Evolutionary conservation across 1,140 invertebrate species (phyloP), one percentile per base, ranked within the genome.

Genomic region (Stenopsyche tienmushanensis): DNA sequence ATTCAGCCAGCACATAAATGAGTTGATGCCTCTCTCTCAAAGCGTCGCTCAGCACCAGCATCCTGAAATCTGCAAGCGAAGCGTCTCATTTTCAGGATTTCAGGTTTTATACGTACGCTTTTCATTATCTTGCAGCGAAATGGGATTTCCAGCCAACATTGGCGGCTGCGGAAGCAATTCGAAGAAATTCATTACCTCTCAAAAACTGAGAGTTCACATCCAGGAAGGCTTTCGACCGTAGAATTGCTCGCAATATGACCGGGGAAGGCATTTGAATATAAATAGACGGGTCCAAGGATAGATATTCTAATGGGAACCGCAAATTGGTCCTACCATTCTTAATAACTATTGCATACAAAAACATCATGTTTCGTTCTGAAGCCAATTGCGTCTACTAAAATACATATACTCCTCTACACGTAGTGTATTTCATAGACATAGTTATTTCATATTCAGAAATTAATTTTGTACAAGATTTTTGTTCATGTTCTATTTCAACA

Each of bases 151-250:
- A 41, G 29, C 13, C 29, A 7, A 34, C 34, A 57, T 42, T 39
- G 50, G 8, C 21, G 50, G 50, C 25, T 53, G 24, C 50, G 54
- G 54, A 57, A 57, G 39, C 54, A 26, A 57, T 57, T 57, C 39
- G 26, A 29, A 29, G 34, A 57, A 57, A 57, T 57, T 57, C 54
- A 57, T 57, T 57, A 57, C 54, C 54, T 57, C 54, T 57, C 39
- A 23, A 57, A 54, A 57, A 41, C 34, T 25, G 29, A 3, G 21
- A 57, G 54, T 21, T 23, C 18, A 15, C 52, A n/a, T 15, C 26
- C 52, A 29, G 17, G 23, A 17, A 49, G 23, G 13, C 17, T 34
- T 54, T 15, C 24, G 2, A 29, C 13, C 2, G 10, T 15, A n/a
- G n/a, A n/a, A n/a, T 1, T 25, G 18, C 15, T 52, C 21, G 18